phyloP scores from a whole-genome alignment of 2,888 invertebrate genomes.

The Agrochola circellaris region DNA sequence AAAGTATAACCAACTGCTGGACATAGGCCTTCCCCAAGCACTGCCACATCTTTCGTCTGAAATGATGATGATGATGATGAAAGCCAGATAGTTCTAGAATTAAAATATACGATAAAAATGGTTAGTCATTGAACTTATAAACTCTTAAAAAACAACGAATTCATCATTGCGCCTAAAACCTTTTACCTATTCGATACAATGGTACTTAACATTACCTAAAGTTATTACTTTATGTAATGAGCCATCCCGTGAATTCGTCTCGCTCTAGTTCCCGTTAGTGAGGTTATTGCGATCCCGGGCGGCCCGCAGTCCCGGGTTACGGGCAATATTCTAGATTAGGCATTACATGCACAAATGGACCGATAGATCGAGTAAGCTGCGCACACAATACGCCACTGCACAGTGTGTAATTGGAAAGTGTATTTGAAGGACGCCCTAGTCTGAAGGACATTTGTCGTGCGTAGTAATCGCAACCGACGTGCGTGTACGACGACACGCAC shows the following conservation, averaged over 20 bases:
- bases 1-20: too few relatives aligned
- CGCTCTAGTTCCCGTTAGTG: conserved; percentile 55
- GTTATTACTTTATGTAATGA: conserved; percentile 60
- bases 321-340: conserved; percentile 51
- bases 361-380: conserved; percentile 34
- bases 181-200: conserved; percentile 40
- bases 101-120: neutral
- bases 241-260: conserved; percentile 55
- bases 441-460: too few relatives aligned
- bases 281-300: conserved; percentile 50
- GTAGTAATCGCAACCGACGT: neutral
- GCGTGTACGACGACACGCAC: too few relatives aligned
- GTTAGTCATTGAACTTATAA: neutral
- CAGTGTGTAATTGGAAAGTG: neutral
- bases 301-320: conserved; percentile 28
- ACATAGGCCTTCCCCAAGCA: too few relatives aligned
- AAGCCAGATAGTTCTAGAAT: neutral
- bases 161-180: conserved; percentile 9
- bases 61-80: too few relatives aligned
- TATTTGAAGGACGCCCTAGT: neutral
- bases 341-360: conserved; percentile 59
- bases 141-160: neutral
- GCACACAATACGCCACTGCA: conserved; percentile 4
- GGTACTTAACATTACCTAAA: conserved; percentile 46
- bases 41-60: too few relatives aligned